Evolutionary conservation across 2,888 invertebrate species (phyloP).

Genomic region (Pyrochroa serraticornis): DNA sequence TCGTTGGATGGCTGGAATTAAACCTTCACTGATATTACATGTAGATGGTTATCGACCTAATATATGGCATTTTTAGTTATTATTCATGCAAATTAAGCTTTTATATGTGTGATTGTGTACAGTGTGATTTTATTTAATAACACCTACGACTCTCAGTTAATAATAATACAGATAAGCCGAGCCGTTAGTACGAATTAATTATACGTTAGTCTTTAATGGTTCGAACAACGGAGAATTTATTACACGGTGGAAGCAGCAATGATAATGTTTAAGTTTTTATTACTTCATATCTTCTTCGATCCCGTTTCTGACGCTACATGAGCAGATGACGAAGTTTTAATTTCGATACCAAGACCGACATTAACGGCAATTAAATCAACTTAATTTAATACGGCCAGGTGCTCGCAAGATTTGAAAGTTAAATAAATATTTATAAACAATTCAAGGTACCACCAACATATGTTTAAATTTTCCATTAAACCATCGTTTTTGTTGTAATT

Average conservation of each 20-base stretch:
- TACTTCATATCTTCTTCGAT: too few relatives aligned
- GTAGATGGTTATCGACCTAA: slow-evolving; percentile 54
- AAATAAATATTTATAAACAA: too few relatives aligned
- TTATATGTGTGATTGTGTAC: slow-evolving; percentile 52
- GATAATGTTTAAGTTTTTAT: too few relatives aligned
- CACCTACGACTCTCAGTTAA: slow-evolving; percentile 40
- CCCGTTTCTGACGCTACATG: too few relatives aligned
- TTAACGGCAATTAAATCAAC: too few relatives aligned
- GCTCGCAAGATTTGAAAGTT: too few relatives aligned
- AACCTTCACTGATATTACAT: slow-evolving; percentile 35
- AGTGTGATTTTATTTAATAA: slow-evolving; percentile 55
- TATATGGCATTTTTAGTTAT: slow-evolving; percentile 55
- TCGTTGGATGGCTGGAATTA: slow-evolving; percentile 10
- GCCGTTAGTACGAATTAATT: slow-evolving; percentile 24
- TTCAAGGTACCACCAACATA: too few relatives aligned
- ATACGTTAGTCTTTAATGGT: slow-evolving; percentile 19
- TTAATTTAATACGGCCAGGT: too few relatives aligned
- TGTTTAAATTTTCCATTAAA: too few relatives aligned
- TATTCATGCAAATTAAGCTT: slow-evolving; percentile 56
- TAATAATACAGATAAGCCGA: slow-evolving; percentile 24
- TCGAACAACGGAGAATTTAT: slow-evolving; percentile 20
- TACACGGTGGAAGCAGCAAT: not conserved
- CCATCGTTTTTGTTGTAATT: too few relatives aligned
- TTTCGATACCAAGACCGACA: too few relatives aligned
- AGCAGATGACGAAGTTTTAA: too few relatives aligned